A percentile compares a stretch with the other conserved stretches of the same genome.
phyloP scores from a whole-genome alignment of 2,888 invertebrate genomes.

The Ashinkailepas kermadecensis region DNA sequence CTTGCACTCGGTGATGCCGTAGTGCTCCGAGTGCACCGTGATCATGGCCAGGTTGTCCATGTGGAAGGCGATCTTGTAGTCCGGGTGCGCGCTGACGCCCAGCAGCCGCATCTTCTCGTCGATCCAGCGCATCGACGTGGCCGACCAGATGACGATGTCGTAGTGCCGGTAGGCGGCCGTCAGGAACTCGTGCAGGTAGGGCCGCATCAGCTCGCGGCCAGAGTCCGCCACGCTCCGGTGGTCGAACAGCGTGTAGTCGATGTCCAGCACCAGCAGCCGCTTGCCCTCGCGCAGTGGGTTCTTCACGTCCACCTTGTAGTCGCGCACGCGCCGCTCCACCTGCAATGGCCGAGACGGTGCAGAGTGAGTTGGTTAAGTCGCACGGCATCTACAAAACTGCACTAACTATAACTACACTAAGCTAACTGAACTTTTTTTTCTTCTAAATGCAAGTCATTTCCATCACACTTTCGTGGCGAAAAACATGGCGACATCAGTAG shows the following conservation, averaged over 20 bases:
- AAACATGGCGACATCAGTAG: no score
- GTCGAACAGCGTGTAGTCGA: conserved; percentile 94
- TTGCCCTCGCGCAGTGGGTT: conserved; percentile 77
- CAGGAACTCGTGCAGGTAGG: conserved; percentile 89
- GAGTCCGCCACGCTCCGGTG: conserved; percentile 87
- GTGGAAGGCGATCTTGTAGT: conserved; percentile 88
- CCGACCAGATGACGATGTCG: conserved; percentile 97
- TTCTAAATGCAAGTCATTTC: no score
- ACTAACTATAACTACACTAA: no score
- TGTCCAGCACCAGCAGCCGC: conserved; percentile 84
- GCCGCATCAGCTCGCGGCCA: conserved; percentile 83
- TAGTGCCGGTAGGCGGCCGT: conserved; percentile 75
- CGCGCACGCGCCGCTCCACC: conserved; percentile 57
- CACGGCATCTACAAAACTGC: no score
- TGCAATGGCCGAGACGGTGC: conserved; percentile 43
- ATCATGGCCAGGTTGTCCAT: conserved; percentile 92
- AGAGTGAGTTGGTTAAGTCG: no score
- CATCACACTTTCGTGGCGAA: no score
- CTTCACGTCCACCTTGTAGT: conserved; percentile 51
- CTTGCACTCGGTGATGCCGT: conserved; percentile 88
- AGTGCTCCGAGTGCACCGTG: conserved; percentile 79
- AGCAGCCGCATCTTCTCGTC: conserved; percentile 92
- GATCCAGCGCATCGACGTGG: conserved; percentile 97
- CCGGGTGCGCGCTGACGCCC: conserved; percentile 70
- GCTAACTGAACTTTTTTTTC: no score